Conservation (phyloP, 2,797 vertebrate genomes). For the Cuculus canorus region DNA sequence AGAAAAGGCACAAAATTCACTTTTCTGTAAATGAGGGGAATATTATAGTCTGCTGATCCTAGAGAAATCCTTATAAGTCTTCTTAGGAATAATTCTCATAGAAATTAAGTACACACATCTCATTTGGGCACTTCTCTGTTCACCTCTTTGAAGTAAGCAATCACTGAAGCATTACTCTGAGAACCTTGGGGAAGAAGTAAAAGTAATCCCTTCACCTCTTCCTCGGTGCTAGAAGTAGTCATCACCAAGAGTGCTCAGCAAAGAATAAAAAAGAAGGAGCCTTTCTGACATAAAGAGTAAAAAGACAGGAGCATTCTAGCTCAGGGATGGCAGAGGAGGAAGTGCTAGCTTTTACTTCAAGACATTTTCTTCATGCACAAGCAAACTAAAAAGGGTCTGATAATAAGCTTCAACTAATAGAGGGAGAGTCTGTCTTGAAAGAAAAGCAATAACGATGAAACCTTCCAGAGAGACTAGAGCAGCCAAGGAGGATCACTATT, state of each 20-base stretch:
- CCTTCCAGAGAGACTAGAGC: background rate
- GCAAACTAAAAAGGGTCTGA: background rate
- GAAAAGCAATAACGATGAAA: background rate
- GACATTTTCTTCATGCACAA: background rate
- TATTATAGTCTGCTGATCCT: background rate
- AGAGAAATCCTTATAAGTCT: background rate
- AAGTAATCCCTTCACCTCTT: background rate
- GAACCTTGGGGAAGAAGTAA: background rate
- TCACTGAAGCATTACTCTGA: background rate
- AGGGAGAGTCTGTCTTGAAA: background rate
- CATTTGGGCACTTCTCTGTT: background rate
- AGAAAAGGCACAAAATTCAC: background rate
- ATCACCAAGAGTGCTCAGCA: background rate
- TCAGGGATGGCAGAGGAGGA: background rate
- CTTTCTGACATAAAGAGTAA: background rate
- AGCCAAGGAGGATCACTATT: background rate
- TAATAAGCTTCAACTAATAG: background rate
- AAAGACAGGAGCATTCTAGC: background rate
- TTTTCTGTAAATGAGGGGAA: background rate
- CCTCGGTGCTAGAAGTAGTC: background rate
- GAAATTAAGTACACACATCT: background rate
- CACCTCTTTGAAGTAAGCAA: background rate
- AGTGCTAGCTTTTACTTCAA: background rate
- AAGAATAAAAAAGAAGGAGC: background rate
- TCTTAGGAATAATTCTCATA: background rate